Conservation (phyloP, 2,888 invertebrate species). For the Mimas tiliae region DNA sequence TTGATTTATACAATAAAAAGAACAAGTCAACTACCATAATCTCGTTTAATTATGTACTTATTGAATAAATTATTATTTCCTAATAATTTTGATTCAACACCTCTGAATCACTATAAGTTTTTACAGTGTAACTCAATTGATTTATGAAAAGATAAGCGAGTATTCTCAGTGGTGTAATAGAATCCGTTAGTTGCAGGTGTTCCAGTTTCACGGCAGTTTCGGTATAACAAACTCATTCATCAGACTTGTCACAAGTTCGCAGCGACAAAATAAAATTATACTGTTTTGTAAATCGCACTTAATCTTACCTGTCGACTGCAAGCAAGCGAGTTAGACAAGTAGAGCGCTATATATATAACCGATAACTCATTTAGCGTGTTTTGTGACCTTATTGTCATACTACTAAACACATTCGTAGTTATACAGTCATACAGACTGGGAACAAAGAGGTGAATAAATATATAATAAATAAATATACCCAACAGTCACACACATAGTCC, state of each 20-base stretch:
- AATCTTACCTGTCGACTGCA: constrained; percentile 55
- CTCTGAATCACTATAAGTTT: neutral
- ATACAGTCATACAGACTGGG: neutral
- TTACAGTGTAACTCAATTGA: neutral
- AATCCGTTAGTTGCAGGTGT: constrained; percentile 11
- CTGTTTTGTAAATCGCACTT: constrained; percentile 52
- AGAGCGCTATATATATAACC: neutral
- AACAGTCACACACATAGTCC: no score
- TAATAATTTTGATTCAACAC: neutral
- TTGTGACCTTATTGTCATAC: neutral
- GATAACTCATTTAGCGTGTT: neutral
- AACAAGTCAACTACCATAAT: no score
- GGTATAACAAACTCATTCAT: constrained; percentile 29
- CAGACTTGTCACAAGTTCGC: constrained; percentile 27
- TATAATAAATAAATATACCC: no score
- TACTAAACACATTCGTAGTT: neutral
- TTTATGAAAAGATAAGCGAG: constrained; percentile 3
- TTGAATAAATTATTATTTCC: neutral
- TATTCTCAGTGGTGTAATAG: constrained; percentile 11
- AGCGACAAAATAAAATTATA: constrained; percentile 43
- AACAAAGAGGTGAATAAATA: neutral
- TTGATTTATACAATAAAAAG: no score
- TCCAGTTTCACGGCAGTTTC: constrained; percentile 23
- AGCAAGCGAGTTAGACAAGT: constrained; percentile 34
- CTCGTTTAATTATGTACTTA: no score